Percentiles rank a stretch among this genome's conserved stretches.
These are phyloP conservation scores for Abscondita cerata DNA, from an alignment of 2,888 invertebrate genomes.

Conservation along the genomic window DNA sequence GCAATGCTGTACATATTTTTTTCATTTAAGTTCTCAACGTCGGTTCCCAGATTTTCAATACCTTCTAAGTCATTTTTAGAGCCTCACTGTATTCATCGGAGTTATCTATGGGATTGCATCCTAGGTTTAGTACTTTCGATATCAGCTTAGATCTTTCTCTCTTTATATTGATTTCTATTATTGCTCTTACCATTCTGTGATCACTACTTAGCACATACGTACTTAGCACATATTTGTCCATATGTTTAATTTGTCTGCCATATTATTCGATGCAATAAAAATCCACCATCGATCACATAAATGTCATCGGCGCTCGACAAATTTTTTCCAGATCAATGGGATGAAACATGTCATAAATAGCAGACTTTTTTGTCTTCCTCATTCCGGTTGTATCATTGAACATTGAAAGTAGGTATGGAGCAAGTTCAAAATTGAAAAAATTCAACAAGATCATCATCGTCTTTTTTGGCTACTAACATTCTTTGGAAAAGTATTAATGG, in stretches of 20 bases:
- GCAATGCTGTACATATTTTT: too few species aligned
- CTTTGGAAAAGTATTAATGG: slow-evolving; percentile 39
- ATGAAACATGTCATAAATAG: not conserved
- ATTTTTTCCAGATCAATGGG: slow-evolving; percentile 25
- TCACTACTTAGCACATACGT: too few species aligned
- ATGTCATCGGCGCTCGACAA: slow-evolving; percentile 29
- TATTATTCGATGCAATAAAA: slow-evolving; percentile 1
- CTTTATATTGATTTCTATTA: too few species aligned
- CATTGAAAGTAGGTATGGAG: slow-evolving; percentile 12
- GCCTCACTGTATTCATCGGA: too few species aligned
- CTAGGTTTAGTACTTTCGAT: too few species aligned
- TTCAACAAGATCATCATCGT: not conserved
- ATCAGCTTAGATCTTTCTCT: too few species aligned
- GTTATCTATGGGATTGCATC: too few species aligned
- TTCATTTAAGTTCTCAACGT: too few species aligned
- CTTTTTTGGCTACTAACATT: slow-evolving; percentile 30
- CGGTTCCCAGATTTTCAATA: too few species aligned
- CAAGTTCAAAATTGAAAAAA: not conserved
- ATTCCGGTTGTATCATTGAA: not conserved
- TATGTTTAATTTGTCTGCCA: slow-evolving; percentile 30
- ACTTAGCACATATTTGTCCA: slow-evolving; percentile 28
- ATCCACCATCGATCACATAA: slow-evolving; percentile 32
- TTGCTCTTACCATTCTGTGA: too few species aligned
- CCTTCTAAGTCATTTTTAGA: too few species aligned
- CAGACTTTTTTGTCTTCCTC: slow-evolving; percentile 31